A percentile compares a stretch with the other conserved stretches of the same genome.
These are phyloP conservation scores for Xylocampa areola DNA, from an alignment of 2,888 invertebrate species.

Conservation along the genomic window DNA sequence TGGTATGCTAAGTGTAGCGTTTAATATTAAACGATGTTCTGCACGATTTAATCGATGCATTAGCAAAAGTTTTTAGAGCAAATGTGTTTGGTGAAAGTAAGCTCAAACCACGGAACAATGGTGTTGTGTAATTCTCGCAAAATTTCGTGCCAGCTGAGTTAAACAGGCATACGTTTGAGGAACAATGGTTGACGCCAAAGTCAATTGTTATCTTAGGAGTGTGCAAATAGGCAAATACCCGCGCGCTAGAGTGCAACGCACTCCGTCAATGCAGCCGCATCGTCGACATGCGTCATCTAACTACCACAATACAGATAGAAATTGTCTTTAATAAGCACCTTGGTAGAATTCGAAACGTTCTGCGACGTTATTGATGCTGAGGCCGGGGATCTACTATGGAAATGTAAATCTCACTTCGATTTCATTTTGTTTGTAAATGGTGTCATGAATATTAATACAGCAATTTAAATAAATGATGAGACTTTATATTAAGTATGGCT, in stretches of 20 bases:
- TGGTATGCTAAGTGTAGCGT: constrained; percentile 26
- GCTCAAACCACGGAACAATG: constrained; percentile 29
- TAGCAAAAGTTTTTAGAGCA: constrained; percentile 57
- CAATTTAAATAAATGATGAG: constrained; percentile 45
- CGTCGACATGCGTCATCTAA: constrained; percentile 69
- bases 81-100: constrained; percentile 61
- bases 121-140: constrained; percentile 50
- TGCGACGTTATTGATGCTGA: constrained; percentile 27
- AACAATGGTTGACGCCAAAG: constrained; percentile 56
- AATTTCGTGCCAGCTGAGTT: constrained; percentile 34
- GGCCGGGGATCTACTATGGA: constrained; percentile 27
- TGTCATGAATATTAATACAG: constrained; percentile 45
- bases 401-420: constrained; percentile 49
- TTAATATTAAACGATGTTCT: constrained; percentile 47
- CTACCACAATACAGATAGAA: constrained; percentile 53
- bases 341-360: constrained; percentile 28
- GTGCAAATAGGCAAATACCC: constrained; percentile 74
- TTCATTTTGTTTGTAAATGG: constrained; percentile 48
- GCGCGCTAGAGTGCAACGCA: constrained; percentile 75
- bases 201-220: constrained; percentile 74
- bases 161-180: constrained; percentile 28
- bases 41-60: constrained; percentile 55
- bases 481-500: constrained; percentile 25
- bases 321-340: constrained; percentile 55
- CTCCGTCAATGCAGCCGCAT: constrained; percentile 66